A percentile compares a stretch with the other conserved stretches of the same genome.
Conservation (phyloP, 2,113 vertebrate species). For the Sinocyclocheilus maitianheensis region DNA sequence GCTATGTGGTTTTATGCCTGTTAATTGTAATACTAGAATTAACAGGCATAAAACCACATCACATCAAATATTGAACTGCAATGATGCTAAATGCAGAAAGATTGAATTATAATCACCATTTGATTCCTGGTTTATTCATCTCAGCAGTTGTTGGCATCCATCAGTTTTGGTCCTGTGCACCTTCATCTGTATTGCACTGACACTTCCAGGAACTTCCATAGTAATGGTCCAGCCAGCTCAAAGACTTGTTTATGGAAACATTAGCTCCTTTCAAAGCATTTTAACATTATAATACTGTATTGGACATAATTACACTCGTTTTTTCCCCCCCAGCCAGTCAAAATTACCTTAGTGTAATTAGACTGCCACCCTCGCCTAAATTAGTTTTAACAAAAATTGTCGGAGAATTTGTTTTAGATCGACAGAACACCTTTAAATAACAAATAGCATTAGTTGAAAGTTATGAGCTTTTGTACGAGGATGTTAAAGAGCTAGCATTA, state of each 20-base stretch:
- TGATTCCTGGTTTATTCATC: slow-evolving; percentile 55
- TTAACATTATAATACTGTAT: background rate
- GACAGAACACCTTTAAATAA: background rate
- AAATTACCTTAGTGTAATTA: background rate
- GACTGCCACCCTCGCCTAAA: background rate
- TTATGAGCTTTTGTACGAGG: background rate
- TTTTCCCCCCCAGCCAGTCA: background rate
- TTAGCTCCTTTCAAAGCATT: background rate
- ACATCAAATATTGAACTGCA: too few species aligned
- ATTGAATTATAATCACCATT: slow-evolving; percentile 57
- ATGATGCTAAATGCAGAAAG: too few species aligned
- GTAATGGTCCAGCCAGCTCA: background rate
- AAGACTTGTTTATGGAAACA: background rate
- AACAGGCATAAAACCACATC: too few species aligned
- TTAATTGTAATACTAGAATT: background rate
- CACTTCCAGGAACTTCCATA: slow-evolving; percentile 31
- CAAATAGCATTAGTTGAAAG: background rate
- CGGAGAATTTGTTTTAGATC: background rate
- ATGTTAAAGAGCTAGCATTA: slow-evolving; percentile 28
- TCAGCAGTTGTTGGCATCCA: slow-evolving; percentile 31
- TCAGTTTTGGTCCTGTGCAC: background rate
- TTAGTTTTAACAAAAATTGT: background rate
- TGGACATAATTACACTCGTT: background rate
- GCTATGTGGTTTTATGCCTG: too few species aligned
- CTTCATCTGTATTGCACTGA: background rate